Percentiles rank a stretch among this genome's conserved stretches.
Evolutionary conservation across 1,140 invertebrate genomes (phyloP).

Genomic region (Pseudobourletiella spinata): DNA sequence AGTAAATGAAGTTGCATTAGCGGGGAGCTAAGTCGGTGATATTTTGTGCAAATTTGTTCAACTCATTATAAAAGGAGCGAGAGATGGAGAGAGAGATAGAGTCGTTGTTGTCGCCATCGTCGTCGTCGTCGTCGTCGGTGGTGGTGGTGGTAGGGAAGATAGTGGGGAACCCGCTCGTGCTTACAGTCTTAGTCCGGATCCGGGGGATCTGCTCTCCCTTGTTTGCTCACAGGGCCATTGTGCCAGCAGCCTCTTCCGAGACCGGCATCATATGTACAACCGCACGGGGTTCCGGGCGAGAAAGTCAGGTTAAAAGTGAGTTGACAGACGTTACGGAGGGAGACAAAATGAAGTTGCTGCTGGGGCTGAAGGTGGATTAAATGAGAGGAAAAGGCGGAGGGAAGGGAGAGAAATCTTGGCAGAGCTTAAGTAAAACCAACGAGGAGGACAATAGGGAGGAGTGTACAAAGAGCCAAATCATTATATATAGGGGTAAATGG

Average conservation of each 20-base stretch:
- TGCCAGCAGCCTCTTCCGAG: not conserved
- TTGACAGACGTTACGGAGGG: not conserved
- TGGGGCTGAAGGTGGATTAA: conserved; percentile 14
- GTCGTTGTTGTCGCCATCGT: not conserved
- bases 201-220: too few species aligned
- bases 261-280: too few species aligned
- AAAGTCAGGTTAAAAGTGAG: conserved; percentile 7
- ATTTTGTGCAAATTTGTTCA: conserved; percentile 31
- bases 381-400: not conserved
- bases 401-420: conserved; percentile 4
- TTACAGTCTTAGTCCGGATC: too few species aligned
- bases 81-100: too few species aligned
- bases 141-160: too few species aligned
- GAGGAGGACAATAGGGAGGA: conserved; percentile 1
- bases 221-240: too few species aligned
- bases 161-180: too few species aligned
- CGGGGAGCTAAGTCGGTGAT: conserved; percentile 6
- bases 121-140: not conserved
- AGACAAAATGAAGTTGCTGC: not conserved
- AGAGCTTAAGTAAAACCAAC: too few species aligned
- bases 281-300: too few species aligned
- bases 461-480: not conserved
- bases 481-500: too few species aligned
- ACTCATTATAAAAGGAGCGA: conserved; percentile 20
- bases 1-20: conserved; percentile 2